Conservation (phyloP, 2,888 invertebrate genomes). For the Xestia c-nigrum region DNA sequence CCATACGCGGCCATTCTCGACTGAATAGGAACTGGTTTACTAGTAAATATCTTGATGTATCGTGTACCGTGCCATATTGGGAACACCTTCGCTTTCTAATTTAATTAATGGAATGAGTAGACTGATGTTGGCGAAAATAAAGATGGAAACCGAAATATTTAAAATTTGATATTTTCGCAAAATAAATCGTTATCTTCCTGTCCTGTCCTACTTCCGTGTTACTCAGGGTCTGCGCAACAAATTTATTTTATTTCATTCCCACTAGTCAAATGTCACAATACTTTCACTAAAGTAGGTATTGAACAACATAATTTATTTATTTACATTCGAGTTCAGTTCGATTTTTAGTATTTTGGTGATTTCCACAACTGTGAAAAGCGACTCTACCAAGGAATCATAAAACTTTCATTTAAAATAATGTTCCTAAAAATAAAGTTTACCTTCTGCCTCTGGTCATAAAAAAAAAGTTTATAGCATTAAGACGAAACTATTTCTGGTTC, state of each 20-base stretch:
- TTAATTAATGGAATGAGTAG: background rate
- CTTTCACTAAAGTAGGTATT: background rate
- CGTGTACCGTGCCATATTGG: constrained; percentile 19
- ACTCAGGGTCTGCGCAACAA: background rate
- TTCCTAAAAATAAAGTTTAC: background rate
- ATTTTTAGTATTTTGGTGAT: background rate
- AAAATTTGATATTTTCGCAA: background rate
- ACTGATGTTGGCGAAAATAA: background rate
- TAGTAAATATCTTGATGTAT: constrained; percentile 20
- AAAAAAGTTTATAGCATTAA: background rate
- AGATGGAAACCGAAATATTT: background rate
- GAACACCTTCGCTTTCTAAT: constrained; percentile 39
- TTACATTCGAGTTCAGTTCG: background rate
- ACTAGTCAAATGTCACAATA: background rate
- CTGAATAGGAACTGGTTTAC: constrained; percentile 43
- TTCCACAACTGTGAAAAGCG: background rate
- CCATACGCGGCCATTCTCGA: constrained; percentile 18
- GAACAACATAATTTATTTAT: background rate
- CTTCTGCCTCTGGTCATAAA: background rate
- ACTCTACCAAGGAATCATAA: background rate
- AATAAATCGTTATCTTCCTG: background rate
- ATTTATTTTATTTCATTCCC: background rate
- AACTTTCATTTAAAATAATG: background rate
- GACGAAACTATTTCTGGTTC: constrained; percentile 16
- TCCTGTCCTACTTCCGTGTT: background rate